These are phyloP conservation scores for Polymixis lichenea DNA, from an alignment of 2,888 invertebrate species.

Conservation along the genomic window DNA sequence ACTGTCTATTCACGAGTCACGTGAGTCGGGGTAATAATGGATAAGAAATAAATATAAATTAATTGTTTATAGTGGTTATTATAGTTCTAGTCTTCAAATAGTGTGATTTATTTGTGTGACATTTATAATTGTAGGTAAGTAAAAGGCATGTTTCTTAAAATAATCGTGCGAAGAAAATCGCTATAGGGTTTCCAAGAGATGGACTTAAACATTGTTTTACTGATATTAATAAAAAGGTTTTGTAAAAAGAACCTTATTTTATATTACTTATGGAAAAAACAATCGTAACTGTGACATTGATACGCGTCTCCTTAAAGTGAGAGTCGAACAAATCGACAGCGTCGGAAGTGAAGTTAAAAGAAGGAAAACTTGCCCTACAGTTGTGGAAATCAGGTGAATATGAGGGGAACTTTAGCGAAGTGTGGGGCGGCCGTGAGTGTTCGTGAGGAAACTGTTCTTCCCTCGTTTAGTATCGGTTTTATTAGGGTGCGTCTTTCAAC, in stretches of 20 bases:
- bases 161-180: not conserved
- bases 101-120: not conserved
- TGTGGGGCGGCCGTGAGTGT: constrained; percentile 12
- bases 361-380: constrained; percentile 28
- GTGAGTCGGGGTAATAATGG: constrained; percentile 12
- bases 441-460: constrained; percentile 22
- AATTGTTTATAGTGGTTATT: constrained; percentile 5
- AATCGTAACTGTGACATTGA: not conserved
- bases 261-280: not conserved
- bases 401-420: constrained; percentile 31
- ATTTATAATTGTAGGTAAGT: not conserved
- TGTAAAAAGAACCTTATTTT: not conserved
- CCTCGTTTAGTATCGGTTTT: constrained; percentile 30
- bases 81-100: constrained; percentile 17
- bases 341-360: constrained; percentile 13
- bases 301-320: not conserved
- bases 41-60: constrained; percentile 13
- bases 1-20: constrained; percentile 5
- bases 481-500: constrained; percentile 15
- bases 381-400: constrained; percentile 37
- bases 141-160: not conserved
- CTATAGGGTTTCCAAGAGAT: not conserved
- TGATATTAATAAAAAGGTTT: not conserved
- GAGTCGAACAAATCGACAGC: not conserved
- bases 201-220: not conserved